phyloP scores from a whole-genome alignment of 2,797 vertebrate species.

The Atherinosoma microstoma region DNA sequence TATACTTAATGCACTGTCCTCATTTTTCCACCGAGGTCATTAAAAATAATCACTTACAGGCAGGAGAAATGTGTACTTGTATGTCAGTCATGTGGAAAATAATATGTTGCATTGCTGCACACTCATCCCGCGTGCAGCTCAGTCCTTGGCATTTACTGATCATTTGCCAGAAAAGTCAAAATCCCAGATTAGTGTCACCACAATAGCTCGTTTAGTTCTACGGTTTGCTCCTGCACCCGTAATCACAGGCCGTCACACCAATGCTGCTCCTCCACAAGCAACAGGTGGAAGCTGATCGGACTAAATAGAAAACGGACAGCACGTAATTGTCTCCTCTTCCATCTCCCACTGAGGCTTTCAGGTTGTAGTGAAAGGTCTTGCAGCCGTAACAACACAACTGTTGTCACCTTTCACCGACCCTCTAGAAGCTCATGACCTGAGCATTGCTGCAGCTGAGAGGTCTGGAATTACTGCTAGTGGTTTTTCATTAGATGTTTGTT shows the following conservation, averaged over 20 bases:
- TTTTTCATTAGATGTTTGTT: background rate
- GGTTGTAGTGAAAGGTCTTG: slow-evolving; percentile 44
- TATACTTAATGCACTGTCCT: background rate
- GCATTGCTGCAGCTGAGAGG: slow-evolving; percentile 13
- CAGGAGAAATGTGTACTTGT: background rate
- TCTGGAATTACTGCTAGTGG: background rate
- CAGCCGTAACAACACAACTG: background rate
- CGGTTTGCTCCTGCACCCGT: slow-evolving; percentile 52
- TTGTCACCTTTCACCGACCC: slow-evolving; percentile 41
- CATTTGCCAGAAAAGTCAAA: slow-evolving; percentile 44
- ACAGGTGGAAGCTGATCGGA: slow-evolving; percentile 58
- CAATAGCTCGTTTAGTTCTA: slow-evolving; percentile 54
- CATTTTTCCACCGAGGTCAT: background rate
- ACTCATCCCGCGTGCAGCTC: slow-evolving; percentile 3
- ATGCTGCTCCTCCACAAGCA: slow-evolving; percentile 39
- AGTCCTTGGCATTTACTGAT: slow-evolving; percentile 33
- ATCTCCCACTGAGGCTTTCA: slow-evolving; percentile 86
- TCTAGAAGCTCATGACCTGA: slow-evolving; percentile 21
- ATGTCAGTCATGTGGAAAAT: background rate
- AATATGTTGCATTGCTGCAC: background rate
- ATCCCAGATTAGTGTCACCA: slow-evolving; percentile 60
- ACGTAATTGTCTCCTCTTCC: slow-evolving; percentile 80
- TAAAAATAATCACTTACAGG: background rate
- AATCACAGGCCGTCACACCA: slow-evolving; percentile 53
- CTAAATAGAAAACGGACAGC: slow-evolving; percentile 77